Evolutionary conservation across 2,797 vertebrate genomes (phyloP).

Genomic region (Buceros bicornis): DNA sequence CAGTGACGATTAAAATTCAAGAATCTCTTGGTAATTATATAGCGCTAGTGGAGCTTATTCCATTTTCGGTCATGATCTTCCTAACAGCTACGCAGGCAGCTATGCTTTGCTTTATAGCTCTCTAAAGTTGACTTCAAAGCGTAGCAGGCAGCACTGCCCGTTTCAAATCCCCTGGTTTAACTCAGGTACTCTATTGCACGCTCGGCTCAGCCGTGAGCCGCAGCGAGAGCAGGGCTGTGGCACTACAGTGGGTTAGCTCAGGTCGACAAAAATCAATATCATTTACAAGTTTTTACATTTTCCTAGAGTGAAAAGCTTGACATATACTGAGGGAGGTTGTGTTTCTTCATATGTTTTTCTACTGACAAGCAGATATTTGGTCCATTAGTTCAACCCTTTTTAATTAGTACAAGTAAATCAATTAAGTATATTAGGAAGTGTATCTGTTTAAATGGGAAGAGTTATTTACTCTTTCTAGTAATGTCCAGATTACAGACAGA

Average conservation of each 20-base stretch:
- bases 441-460: neutral
- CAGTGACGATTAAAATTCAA: neutral
- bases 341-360: neutral
- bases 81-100: neutral
- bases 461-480: neutral
- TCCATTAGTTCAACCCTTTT: neutral
- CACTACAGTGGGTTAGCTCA: neutral
- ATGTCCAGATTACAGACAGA: neutral
- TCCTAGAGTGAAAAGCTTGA: neutral
- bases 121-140: conserved; percentile 3
- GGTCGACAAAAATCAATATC: neutral
- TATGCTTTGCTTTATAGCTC: neutral
- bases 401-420: neutral
- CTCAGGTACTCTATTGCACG: neutral
- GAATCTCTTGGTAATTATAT: neutral
- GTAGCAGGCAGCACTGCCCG: neutral
- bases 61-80: neutral
- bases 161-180: neutral
- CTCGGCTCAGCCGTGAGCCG: neutral
- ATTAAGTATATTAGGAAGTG: neutral
- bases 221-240: accelerated
- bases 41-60: neutral
- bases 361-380: neutral
- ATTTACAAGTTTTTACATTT: conserved; percentile 9
- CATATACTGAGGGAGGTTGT: neutral